Evolutionary conservation across 2,113 vertebrate species (phyloP).

Genomic region (Epinephelus cyanopodus): DNA sequence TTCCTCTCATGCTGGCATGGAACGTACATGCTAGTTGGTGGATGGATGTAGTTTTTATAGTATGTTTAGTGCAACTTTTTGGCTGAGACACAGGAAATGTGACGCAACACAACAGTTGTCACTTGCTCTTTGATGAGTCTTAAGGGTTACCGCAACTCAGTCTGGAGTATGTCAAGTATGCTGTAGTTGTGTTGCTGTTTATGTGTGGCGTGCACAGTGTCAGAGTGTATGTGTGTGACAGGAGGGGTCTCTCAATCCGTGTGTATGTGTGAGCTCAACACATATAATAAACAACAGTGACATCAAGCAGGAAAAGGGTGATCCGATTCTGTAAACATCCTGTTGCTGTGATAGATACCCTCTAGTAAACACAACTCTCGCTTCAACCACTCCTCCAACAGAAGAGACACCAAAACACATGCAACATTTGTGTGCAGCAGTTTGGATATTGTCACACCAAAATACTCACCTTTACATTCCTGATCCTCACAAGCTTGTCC

Average conservation of each 20-base stretch:
- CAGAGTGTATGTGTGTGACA: conserved; percentile 28
- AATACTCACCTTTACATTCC: conserved; percentile 91
- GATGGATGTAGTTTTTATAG: too few species aligned
- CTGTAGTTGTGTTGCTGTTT: conserved; percentile 1
- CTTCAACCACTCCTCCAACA: not conserved
- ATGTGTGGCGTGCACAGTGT: conserved; percentile 11
- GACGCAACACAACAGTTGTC: too few species aligned
- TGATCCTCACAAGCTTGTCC: conserved; percentile 91
- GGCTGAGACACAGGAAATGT: too few species aligned
- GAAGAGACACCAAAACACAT: not conserved
- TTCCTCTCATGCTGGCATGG: too few species aligned
- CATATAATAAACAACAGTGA: conserved; percentile 68
- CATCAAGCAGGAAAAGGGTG: conserved; percentile 70
- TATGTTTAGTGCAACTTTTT: too few species aligned
- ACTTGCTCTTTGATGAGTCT: not conserved
- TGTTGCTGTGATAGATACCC: conserved; percentile 55
- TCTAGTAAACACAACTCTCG: conserved; percentile 13
- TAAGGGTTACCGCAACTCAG: not conserved
- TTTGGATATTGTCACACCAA: too few species aligned
- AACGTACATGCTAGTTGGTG: too few species aligned
- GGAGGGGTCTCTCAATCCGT: conserved; percentile 3
- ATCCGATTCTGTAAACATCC: conserved; percentile 78
- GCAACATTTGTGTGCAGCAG: not conserved
- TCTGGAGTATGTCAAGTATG: not conserved
- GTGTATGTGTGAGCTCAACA: conserved; percentile 28